Base-by-base conservation (phyloP, 1,140 invertebrate genomes). In the Drosophila pandora region DNA sequence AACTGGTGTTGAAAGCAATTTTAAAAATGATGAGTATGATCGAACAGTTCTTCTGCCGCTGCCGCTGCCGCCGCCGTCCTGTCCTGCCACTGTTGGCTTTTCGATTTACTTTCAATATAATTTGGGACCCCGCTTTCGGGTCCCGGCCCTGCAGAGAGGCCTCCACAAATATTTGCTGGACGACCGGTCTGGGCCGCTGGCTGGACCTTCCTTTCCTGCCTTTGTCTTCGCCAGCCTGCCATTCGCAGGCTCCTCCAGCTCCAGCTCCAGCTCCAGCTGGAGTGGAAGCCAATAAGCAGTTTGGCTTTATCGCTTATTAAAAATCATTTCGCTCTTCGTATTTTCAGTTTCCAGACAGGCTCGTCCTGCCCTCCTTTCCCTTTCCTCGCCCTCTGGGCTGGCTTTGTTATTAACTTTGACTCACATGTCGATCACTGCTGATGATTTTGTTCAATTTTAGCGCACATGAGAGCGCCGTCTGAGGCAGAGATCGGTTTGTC, bases 1-100 rank as follows among this genome's bases (percentile, higher is more conserved):
- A 83, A 90, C 85, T 91, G 90, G 90, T 91, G 90, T 91, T 91
- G 90, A 91, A 91, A 91, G 90, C 90, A 91, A 91, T 91, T 91
- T 91, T 79, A 91, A 90, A 90, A 91, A 91, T 91, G 90, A 90
- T 90, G 89, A 90, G 89, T 90, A 90, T 90, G 89, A 90, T 89
- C 83, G 83, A 90, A 83, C 70, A 76, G 76, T 88, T 79, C 73
- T 73, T 12, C 34, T 37, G 34, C 34, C 34, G 55, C 62, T 43
- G 47, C 41, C 45, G 30, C 34, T 37, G 34, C 34, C 34, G 55
- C 62, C 43, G 47, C 41, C 45, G 30, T 68, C 45, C 58, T 50
- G 55, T 45, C 43, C 54, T 45, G 54, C 80, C 79, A 81, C 72
- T 85, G 76, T 81, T 87, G 81, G 65, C 70, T 88, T 87, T 87